These are phyloP conservation scores for Haplochromis vanheusdeni DNA, from an alignment of 2,113 vertebrate genomes.

Conservation along the genomic window DNA sequence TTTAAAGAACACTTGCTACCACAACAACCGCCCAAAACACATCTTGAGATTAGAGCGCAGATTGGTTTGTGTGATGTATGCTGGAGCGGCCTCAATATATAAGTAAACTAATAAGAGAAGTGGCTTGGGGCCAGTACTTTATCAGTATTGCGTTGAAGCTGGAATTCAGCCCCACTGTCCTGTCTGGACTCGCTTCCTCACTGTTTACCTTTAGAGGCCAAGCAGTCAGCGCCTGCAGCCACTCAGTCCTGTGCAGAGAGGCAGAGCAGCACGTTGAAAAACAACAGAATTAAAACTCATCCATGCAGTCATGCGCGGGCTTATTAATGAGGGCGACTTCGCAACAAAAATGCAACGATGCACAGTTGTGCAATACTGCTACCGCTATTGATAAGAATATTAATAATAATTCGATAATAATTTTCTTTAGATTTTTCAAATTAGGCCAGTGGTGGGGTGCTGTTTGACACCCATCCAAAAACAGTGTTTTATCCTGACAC, in stretches of 20 bases:
- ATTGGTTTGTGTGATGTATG: conserved; percentile 4
- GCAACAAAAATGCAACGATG: neutral
- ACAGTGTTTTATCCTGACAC: neutral
- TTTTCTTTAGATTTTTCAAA: neutral
- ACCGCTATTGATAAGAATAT: neutral
- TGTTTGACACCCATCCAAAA: neutral
- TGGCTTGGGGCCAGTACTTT: conserved; percentile 52
- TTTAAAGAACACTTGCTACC: neutral
- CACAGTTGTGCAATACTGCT: neutral
- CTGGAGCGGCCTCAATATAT: conserved; percentile 3
- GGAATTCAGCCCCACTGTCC: conserved; percentile 59
- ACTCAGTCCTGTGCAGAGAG: neutral
- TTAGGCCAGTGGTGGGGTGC: neutral
- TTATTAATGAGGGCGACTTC: neutral
- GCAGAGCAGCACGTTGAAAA: neutral
- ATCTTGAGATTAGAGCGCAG: neutral
- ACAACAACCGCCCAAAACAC: neutral
- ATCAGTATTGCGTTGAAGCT: conserved; percentile 47
- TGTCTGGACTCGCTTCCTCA: conserved; percentile 54
- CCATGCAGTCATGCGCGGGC: neutral
- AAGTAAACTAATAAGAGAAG: conserved; percentile 49
- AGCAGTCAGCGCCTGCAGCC: neutral
- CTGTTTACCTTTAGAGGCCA: conserved; percentile 58
- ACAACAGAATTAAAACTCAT: conserved; percentile 1
- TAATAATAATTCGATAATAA: neutral